These are phyloP conservation scores for Acanthosepion esculentum DNA, from an alignment of 2,888 invertebrate genomes.

Conservation along the genomic window DNA sequence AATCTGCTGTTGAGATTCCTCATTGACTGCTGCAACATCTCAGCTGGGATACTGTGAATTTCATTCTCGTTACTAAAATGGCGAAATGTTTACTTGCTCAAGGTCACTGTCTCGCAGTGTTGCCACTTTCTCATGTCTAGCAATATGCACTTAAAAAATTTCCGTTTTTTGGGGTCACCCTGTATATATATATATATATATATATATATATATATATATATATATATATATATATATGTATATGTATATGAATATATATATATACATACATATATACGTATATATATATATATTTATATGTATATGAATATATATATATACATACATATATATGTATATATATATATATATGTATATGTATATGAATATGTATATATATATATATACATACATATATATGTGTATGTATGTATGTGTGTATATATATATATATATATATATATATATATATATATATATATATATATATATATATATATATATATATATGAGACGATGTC, in stretches of 20 bases:
- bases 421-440: not conserved
- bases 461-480: not conserved
- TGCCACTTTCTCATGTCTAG: too few species aligned
- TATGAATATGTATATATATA: not conserved
- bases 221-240: constrained; percentile 36
- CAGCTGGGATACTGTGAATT: too few species aligned
- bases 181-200: constrained; percentile 35
- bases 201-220: constrained; percentile 39
- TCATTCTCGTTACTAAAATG: too few species aligned
- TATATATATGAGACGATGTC: not conserved
- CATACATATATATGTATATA: not conserved
- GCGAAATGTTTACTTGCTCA: too few species aligned
- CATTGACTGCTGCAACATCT: too few species aligned
- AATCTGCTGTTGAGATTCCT: too few species aligned
- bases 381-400: not conserved
- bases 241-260: constrained; percentile 9
- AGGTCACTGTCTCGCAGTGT: too few species aligned
- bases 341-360: not conserved
- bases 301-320: constrained; percentile 36
- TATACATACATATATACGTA: not conserved
- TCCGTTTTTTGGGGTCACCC: too few species aligned
- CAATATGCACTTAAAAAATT: too few species aligned
- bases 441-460: constrained; percentile 16
- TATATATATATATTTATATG: constrained; percentile 36
- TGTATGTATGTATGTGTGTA: not conserved